Percentiles rank a stretch among this genome's conserved stretches.
Conservation (phyloP, 2,888 invertebrate species). For the Phasia obesa region DNA sequence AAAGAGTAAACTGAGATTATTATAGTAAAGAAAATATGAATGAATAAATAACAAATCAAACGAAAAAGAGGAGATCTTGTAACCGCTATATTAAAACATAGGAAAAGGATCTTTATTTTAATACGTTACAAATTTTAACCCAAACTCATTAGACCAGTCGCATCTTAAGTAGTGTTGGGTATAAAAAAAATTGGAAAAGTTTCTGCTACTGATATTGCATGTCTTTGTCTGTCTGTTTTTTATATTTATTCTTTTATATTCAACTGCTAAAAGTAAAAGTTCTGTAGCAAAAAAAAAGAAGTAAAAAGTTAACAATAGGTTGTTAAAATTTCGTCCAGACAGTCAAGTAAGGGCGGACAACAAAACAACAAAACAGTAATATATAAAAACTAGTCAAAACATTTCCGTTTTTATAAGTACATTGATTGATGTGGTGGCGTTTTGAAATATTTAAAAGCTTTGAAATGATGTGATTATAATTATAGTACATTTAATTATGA, state of each 20-base stretch:
- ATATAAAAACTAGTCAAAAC: constrained; percentile 49
- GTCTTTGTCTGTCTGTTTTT: constrained; percentile 40
- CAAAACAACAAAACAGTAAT: constrained; percentile 57
- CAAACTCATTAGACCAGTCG: not conserved
- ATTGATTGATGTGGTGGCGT: constrained; percentile 59
- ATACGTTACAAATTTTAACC: not conserved
- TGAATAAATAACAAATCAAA: too few species aligned
- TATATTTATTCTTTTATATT: constrained; percentile 41
- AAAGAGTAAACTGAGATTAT: too few species aligned
- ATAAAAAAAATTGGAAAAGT: constrained; percentile 44
- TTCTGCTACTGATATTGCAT: constrained; percentile 63
- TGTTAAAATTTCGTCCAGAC: constrained; percentile 63
- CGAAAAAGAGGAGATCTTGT: too few species aligned
- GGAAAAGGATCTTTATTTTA: too few species aligned
- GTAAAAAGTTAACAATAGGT: constrained; percentile 60
- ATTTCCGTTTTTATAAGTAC: constrained; percentile 47
- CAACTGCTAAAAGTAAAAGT: constrained; percentile 63
- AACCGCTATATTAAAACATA: too few species aligned
- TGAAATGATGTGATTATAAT: too few species aligned
- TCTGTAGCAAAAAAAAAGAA: constrained; percentile 32
- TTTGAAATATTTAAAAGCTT: not conserved
- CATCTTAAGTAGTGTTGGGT: not conserved
- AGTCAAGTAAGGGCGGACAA: constrained; percentile 29
- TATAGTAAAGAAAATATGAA: too few species aligned
- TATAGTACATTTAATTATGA: too few species aligned